These are phyloP conservation scores for Hirtodrosophila histrioides DNA, from an alignment of 2,888 invertebrate genomes.

Conservation along the genomic window DNA sequence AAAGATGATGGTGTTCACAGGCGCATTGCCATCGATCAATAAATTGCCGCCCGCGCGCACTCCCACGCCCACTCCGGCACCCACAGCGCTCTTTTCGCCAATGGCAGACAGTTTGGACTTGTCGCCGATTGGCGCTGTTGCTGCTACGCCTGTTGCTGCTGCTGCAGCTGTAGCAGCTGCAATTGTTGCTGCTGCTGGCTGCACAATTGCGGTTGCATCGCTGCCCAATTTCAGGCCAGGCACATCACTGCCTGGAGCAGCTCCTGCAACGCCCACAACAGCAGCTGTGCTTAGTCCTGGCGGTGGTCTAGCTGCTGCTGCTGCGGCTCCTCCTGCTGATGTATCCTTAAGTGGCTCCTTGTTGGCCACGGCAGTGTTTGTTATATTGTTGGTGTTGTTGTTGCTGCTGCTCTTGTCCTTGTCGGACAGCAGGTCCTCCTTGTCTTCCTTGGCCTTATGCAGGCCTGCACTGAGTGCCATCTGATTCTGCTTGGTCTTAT, in stretches of 20 bases:
- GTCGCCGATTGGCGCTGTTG: slow-evolving; percentile 51
- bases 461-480: slow-evolving; percentile 89
- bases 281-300: slow-evolving; percentile 56
- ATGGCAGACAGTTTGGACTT: slow-evolving; percentile 66
- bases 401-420: slow-evolving; percentile 69
- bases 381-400: slow-evolving; percentile 43
- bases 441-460: slow-evolving; percentile 70
- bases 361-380: slow-evolving; percentile 69
- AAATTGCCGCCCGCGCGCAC: slow-evolving; percentile 42
- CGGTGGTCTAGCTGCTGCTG: slow-evolving; percentile 52
- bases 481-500: slow-evolving; percentile 88
- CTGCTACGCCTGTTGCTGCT: slow-evolving; percentile 13
- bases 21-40: slow-evolving; percentile 90
- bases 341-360: slow-evolving; percentile 59
- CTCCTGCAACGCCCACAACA: neutral
- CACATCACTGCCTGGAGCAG: too few species aligned
- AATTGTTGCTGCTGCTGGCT: slow-evolving; percentile 20
- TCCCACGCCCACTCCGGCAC: slow-evolving; percentile 53
- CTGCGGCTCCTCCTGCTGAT: slow-evolving; percentile 9
- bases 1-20: slow-evolving; percentile 94
- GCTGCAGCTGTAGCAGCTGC: slow-evolving; percentile 25
- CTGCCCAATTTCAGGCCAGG: slow-evolving; percentile 16
- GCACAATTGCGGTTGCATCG: slow-evolving; percentile 36
- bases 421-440: slow-evolving; percentile 48
- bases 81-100: slow-evolving; percentile 57